phyloP scores from a whole-genome alignment of 2,888 invertebrate genomes.

The Drosophila phalerata region DNA sequence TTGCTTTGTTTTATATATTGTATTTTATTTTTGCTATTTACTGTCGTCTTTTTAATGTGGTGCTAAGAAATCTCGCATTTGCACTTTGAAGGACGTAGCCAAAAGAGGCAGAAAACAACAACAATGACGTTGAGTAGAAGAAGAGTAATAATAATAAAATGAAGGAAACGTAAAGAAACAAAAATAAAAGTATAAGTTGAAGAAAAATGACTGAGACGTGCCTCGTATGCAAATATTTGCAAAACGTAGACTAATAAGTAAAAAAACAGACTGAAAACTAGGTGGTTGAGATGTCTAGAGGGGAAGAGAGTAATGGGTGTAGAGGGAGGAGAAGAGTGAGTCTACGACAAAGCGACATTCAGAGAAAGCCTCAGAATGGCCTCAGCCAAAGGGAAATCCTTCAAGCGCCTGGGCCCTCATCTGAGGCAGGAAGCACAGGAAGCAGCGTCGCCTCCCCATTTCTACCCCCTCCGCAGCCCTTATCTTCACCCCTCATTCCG shows the following conservation, averaged over 20 bases:
- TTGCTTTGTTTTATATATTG: constrained; percentile 24
- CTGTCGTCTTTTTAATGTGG: constrained; percentile 65
- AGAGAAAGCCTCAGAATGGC: constrained; percentile 22
- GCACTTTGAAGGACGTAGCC: constrained; percentile 57
- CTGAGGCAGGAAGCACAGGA: constrained; percentile 42
- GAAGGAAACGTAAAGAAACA: constrained; percentile 50
- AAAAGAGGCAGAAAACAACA: constrained; percentile 19
- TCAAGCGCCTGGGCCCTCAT: constrained; percentile 47
- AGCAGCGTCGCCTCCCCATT: constrained; percentile 9
- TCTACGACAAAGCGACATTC: constrained; percentile 50
- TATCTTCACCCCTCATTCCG: neutral
- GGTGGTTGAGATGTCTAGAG: constrained; percentile 18
- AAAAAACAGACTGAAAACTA: constrained; percentile 32
- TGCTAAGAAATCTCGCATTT: constrained; percentile 77
- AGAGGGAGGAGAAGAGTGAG: neutral
- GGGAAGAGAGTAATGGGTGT: neutral
- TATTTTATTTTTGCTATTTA: constrained; percentile 44
- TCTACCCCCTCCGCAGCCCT: neutral
- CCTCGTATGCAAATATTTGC: constrained; percentile 83
- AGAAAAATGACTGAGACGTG: constrained; percentile 79
- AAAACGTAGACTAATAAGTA: constrained; percentile 79
- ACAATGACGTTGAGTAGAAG: constrained; percentile 9
- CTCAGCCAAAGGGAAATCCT: constrained; percentile 50
- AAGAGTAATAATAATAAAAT: constrained; percentile 63
- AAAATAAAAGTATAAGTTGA: constrained; percentile 61